A percentile compares a stretch with the other conserved stretches of the same genome.
These are phyloP conservation scores for Campopleginae sp. DNA, from an alignment of 2,888 invertebrate genomes.

Conservation along the genomic window DNA sequence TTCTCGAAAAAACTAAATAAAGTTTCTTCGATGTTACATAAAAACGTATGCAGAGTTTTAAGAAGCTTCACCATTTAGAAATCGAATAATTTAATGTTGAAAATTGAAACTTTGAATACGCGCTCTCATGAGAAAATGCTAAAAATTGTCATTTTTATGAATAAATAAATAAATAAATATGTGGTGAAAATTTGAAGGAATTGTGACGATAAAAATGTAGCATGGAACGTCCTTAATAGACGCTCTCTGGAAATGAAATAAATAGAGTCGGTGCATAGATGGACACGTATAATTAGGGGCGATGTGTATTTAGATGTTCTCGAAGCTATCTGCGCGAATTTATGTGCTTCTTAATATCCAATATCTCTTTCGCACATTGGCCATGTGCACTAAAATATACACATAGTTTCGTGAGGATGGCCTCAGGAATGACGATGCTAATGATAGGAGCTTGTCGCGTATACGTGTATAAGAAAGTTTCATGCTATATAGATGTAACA, in stretches of 20 bases:
- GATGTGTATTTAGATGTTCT: conserved; percentile 47
- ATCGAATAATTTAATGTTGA: too few species aligned
- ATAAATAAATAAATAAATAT: too few species aligned
- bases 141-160: too few species aligned
- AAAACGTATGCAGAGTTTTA: too few species aligned
- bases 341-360: conserved; percentile 19
- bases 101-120: too few species aligned
- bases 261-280: conserved; percentile 20
- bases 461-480: conserved; percentile 1
- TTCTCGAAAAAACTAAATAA: too few species aligned
- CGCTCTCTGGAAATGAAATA: conserved; percentile 2
- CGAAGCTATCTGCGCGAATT: conserved; percentile 13
- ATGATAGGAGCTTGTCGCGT: conserved; percentile 27
- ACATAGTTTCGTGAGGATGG: conserved; percentile 28
- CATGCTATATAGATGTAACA: conserved; percentile 40
- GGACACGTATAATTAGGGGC: conserved; percentile 11
- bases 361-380: conserved; percentile 3
- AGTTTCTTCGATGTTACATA: too few species aligned
- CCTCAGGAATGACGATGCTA: conserved; percentile 36
- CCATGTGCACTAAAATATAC: not conserved
- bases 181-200: too few species aligned
- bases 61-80: too few species aligned
- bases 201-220: not conserved
- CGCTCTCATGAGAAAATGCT: too few species aligned
- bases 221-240: not conserved